A percentile compares a stretch with the other conserved stretches of the same genome.
Conservation (phyloP, 92 coral and sea anemone species). For the Parazoanthus darwini region DNA sequence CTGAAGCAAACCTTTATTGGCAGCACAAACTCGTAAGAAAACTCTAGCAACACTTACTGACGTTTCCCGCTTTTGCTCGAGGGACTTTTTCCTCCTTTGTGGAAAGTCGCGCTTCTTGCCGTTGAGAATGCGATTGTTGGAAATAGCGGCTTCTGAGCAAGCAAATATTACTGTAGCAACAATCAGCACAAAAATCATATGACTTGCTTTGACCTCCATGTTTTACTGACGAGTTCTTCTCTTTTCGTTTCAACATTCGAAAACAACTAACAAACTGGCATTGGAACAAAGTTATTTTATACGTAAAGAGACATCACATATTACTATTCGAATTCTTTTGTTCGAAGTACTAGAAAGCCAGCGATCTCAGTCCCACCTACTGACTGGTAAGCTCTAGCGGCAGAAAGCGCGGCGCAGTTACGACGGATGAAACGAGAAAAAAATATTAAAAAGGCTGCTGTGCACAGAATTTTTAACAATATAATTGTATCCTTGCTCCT, state of each 20-base stretch:
- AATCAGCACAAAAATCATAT: not conserved
- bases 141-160: not conserved
- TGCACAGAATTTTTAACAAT: not conserved
- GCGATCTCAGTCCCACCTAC: not conserved
- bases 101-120: too few relatives aligned
- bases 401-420: not conserved
- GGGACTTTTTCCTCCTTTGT: too few relatives aligned
- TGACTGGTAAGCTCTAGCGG: not conserved
- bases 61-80: too few relatives aligned
- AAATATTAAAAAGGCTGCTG: not conserved
- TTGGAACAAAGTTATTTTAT: not conserved
- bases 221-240: not conserved
- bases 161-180: not conserved
- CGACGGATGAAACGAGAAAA: not conserved
- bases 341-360: not conserved
- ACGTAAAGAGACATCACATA: too few relatives aligned
- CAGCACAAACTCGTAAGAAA: too few relatives aligned
- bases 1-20: too few relatives aligned
- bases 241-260: not conserved
- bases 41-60: too few relatives aligned
- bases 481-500: not conserved
- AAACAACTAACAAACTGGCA: not conserved
- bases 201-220: not conserved
- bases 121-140: not conserved
- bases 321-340: not conserved